Evolutionary conservation across 2,888 invertebrate species (phyloP).

Genomic region (Chrysotoxum bicinctum): DNA sequence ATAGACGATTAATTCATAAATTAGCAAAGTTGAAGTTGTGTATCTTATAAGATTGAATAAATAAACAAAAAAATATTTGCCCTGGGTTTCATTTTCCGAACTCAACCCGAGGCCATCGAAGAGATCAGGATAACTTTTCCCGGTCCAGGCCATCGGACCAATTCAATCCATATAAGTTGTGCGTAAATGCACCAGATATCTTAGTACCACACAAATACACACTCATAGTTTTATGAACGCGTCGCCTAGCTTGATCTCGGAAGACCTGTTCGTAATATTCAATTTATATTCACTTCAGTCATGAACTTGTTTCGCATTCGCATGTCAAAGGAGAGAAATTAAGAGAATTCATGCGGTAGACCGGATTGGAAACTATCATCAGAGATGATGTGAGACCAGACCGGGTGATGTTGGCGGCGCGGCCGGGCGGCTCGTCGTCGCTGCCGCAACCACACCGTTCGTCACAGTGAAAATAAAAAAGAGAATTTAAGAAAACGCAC

Average conservation of each 20-base stretch:
- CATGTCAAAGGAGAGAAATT: conserved; percentile 72
- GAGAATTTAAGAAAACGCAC: conserved; percentile 1
- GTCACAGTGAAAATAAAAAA: background rate
- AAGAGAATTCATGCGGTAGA: conserved; percentile 67
- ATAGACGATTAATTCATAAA: conserved; percentile 70
- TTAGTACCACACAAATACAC: conserved; percentile 66
- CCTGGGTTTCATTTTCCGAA: conserved; percentile 51
- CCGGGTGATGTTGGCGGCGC: conserved; percentile 25
- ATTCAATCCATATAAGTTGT: conserved; percentile 67
- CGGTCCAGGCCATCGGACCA: conserved; percentile 53
- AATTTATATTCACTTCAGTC: conserved; percentile 72
- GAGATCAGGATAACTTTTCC: conserved; percentile 61
- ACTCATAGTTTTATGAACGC: conserved; percentile 13
- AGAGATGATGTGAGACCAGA: conserved; percentile 57
- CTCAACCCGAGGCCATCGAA: conserved; percentile 58
- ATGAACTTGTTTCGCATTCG: conserved; percentile 73
- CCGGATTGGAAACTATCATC: conserved; percentile 62
- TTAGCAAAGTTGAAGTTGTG: conserved; percentile 62
- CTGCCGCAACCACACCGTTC: background rate
- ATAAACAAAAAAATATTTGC: conserved; percentile 19
- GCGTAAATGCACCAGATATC: conserved; percentile 72
- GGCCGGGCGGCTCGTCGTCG: no score
- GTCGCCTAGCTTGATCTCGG: conserved; percentile 54
- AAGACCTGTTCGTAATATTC: conserved; percentile 72
- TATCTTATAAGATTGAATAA: conserved; percentile 39